Evolutionary conservation across 2,888 invertebrate species (phyloP), one percentile per base, ranked within the genome.

Genomic region (Hirtodrosophila duncani): DNA sequence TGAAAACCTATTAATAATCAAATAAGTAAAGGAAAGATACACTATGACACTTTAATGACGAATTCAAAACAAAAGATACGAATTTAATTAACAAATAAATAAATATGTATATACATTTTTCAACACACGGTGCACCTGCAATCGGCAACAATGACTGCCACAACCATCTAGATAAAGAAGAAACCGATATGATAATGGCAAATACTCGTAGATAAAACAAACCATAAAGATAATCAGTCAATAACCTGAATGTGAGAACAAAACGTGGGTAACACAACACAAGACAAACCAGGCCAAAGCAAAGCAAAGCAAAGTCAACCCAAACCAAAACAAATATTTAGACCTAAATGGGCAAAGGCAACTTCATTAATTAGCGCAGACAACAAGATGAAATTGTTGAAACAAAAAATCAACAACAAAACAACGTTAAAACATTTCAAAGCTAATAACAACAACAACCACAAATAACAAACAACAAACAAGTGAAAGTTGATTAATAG

Each of bases 401-500:
- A 14, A 9, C 24, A 18, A 13, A 8, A 16, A 14, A 30, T 20
- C 6, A 37, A 30, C 14, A 41, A 37, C 18, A 49, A 24, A 21
- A 31, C n/a, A n/a, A n/a, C n/a, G n/a, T n/a, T n/a, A n/a, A n/a
- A n/a, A n/a, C n/a, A 33, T 20, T 11, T 41, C 7, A 9, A 33
- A 38, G 16, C 36, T 42, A 36, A 16, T 20, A 33, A 36, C 17
- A 52, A 16, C 31, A 20, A 37, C 18, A 26, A 20, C 23, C 21
- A 23, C 21, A 13, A 38, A 34, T 38, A 21, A 13, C 8, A 34
- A 23, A 14, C 30, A 16, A 36, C 27, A 41, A 21, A 58, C 64
- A 64, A 72, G 72, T 74, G 74, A 74, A 74, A 74, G 74, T 77
- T 74, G 53, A 77, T 77, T 69, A 72, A 74, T 63, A 53, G 69